Percentiles rank a stretch among this genome's conserved stretches.
These are phyloP conservation scores for Periparus ater DNA, from an alignment of 2,797 vertebrate species.

Conservation along the genomic window DNA sequence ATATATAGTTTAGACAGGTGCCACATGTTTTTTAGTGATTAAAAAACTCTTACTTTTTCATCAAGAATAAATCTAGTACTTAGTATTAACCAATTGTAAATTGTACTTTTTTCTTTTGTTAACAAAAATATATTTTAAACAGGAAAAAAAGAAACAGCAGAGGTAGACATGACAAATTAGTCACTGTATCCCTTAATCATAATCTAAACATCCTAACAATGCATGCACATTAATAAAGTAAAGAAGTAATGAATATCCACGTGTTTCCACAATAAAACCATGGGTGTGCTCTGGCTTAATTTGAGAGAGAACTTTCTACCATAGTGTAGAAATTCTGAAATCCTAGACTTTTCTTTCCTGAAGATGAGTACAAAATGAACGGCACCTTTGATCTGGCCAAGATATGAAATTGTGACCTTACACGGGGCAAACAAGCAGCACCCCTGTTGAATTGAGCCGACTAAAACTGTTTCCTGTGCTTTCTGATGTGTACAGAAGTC, in stretches of 20 bases:
- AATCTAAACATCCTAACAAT: background rate
- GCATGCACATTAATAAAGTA: background rate
- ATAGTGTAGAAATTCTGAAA: background rate
- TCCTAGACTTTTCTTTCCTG: background rate
- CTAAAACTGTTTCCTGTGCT: background rate
- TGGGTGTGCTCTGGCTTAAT: background rate
- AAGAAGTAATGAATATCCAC: background rate
- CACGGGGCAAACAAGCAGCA: rapidly evolving
- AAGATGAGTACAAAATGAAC: background rate
- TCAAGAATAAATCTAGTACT: background rate
- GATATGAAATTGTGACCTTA: background rate
- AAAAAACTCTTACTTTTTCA: background rate
- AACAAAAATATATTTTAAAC: background rate
- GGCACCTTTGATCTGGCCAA: background rate
- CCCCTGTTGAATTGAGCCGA: background rate
- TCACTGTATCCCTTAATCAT: background rate
- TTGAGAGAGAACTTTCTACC: background rate
- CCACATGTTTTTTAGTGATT: background rate
- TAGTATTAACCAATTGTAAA: background rate
- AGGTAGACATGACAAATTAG: background rate
- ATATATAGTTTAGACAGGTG: background rate
- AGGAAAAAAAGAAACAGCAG: background rate
- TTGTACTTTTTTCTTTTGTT: background rate
- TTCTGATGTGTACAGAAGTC: background rate
- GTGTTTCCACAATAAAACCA: background rate